Base-by-base conservation (phyloP, 1,140 invertebrate species). In the Paraescarpia echinospica region DNA sequence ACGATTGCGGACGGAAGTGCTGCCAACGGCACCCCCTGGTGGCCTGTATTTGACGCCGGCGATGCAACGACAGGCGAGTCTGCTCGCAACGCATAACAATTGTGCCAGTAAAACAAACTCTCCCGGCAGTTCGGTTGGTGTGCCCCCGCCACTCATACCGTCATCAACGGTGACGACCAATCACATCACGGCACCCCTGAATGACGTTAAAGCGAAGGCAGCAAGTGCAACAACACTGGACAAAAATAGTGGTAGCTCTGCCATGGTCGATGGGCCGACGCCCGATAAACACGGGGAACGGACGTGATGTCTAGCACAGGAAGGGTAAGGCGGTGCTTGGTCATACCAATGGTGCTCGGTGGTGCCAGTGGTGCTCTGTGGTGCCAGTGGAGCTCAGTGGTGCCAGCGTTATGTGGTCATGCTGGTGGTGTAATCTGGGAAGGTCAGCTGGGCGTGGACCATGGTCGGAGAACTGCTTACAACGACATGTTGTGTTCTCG, bases 161-260 rank as follows among this genome's bases (percentile, higher is more conserved):
- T 90, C 89, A 34, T 34, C 89, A 90, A 34, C 89, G 33, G 89
- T 90, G 59, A 77, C 59, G 59, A 77, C 59, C 59, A 77, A 77
- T 77, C 59, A 77, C 59, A 18, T 77, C 2, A 18, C 59, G 22
- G 59, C 59, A 31, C 59, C 9, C 8, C 14, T 77, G 59, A 77
- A 77, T 77, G 59, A 77, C 27, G 59, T 77, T 77, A 77, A 77
- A 77, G 27, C 59, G 22, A 77, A 77, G 59, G 59, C 59, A 77
- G 59, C 59, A 77, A 77, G 59, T 77, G 59, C 2, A 27, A 77
- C 59, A 31, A 18, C 8, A 77, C 59, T 77, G 59, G 59, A 18
- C 2, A 77, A 77, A 27, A 77, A 18, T 77, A 77, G 59, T 27
- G 22, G 59, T 27, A 31, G 2, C 22, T 77, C 59, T 27, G 9